Base-by-base conservation (phyloP, 2,113 vertebrate species). In the Probosciger aterrimus region DNA sequence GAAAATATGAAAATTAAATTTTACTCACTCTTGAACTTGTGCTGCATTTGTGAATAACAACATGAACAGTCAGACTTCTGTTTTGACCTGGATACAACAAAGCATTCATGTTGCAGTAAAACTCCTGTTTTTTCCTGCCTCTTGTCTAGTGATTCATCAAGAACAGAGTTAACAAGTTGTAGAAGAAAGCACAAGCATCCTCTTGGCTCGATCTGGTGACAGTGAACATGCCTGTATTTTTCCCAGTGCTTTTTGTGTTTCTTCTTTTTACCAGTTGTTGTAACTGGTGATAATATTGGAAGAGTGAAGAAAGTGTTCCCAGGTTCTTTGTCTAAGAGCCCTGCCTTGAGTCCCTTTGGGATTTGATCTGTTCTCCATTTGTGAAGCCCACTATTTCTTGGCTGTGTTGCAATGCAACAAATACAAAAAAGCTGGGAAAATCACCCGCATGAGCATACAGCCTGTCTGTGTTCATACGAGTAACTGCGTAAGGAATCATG, bases 361-460 rank as follows among this genome's bases (percentile, higher is more conserved):
- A 53, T 55, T 44, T 60, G 16, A 37, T 67, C 52, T 79, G 13
- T 67, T 92, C 39, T 79, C 8, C 3, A 0, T 71, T 86, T 82
- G 62, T 70, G 77, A 73, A 92, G 62, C 35, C 14, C 0, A 0
- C 37, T 79, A n/a, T 85, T 94, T 88, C 43, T 92, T 93, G 55
- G 31, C 30, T 65, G 18, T 2, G 4, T 69, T 82, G 49, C 44
- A 70, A 62, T 63, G 67, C 37, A 87, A 62, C 31, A 89, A 84
- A 75, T 53, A 59, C 28, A 43, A 49, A 89, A 78, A 87, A 85
- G 4, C 37, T 37, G 33, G 43, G 64, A 88, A 90, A 83, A 80
- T 64, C 0, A 23, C 13, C 57, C 9, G 4, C 33, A 15, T 59
- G 33, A 88, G 52, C 28, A 37, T 0, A 0, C n/a, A 27, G 33